phyloP scores from a whole-genome alignment of 2,113 vertebrate species.

The Gallinago paraguaiae region DNA sequence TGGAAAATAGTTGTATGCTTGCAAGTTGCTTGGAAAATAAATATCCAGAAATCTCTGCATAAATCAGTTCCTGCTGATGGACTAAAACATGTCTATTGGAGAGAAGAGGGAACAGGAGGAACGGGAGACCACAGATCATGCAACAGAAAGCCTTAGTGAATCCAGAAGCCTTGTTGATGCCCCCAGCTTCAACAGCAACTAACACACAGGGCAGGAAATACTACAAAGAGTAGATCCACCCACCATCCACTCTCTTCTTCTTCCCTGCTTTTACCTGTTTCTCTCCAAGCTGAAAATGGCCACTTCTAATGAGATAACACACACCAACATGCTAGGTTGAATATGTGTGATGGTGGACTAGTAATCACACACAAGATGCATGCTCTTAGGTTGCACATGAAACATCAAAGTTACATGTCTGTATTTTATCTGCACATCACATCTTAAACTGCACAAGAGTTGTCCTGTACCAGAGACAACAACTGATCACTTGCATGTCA shows the following conservation, averaged over 20 bases:
- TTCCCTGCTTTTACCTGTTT: background rate
- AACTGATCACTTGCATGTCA: background rate
- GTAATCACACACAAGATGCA: background rate
- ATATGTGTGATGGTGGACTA: background rate
- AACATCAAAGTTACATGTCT: background rate
- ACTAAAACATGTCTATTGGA: background rate
- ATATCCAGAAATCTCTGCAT: background rate
- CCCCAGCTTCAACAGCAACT: background rate
- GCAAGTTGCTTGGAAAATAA: background rate
- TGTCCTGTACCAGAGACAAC: background rate
- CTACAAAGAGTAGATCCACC: background rate
- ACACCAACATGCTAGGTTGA: background rate
- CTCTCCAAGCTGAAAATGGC: background rate
- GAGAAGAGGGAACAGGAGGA: background rate
- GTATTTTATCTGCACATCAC: background rate
- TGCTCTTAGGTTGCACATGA: background rate
- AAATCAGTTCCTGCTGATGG: background rate
- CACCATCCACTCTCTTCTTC: background rate
- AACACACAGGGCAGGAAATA: background rate
- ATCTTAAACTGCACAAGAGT: background rate
- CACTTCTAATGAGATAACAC: background rate
- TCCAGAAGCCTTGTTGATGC: background rate
- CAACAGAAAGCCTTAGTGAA: background rate
- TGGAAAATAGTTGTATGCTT: background rate
- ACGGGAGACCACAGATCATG: background rate